Evolutionary conservation across 2,888 invertebrate genomes (phyloP).

Genomic region (Blastobasis adustella): DNA sequence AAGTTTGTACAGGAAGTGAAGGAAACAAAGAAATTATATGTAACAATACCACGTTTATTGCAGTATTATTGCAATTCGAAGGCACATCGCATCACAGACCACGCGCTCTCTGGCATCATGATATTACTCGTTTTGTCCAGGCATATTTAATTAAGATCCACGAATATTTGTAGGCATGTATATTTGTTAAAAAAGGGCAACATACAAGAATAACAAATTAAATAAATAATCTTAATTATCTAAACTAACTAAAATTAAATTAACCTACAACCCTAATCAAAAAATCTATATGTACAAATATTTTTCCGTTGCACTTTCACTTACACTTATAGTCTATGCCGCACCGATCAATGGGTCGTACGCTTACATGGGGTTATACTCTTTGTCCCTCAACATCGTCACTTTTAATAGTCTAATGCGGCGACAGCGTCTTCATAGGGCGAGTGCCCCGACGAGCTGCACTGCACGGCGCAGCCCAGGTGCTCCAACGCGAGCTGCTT

Average conservation of each 20-base stretch:
- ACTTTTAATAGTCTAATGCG: conserved; percentile 90
- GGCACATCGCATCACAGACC: conserved; percentile 72
- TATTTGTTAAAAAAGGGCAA: too few species aligned
- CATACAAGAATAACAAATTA: too few species aligned
- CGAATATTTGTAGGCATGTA: conserved; percentile 29
- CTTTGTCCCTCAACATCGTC: conserved; percentile 32
- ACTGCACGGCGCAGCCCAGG: conserved; percentile 89
- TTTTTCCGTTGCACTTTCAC: too few species aligned
- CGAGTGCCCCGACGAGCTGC: conserved; percentile 83
- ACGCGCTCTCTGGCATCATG: too few species aligned
- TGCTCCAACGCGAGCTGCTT: conserved; percentile 83
- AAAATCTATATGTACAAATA: too few species aligned
- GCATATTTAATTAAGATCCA: too few species aligned
- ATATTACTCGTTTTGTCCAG: conserved; percentile 56
- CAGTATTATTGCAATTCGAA: conserved; percentile 61
- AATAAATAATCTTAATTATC: too few species aligned
- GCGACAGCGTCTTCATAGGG: conserved; percentile 94
- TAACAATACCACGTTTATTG: conserved; percentile 73
- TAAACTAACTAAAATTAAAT: too few species aligned
- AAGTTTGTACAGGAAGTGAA: conserved; percentile 11
- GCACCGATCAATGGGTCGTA: conserved; percentile 63
- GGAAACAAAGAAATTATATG: conserved; percentile 30
- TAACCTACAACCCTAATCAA: too few species aligned
- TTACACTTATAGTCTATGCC: conserved; percentile 31
- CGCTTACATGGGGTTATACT: conserved; percentile 51